These are phyloP conservation scores for Cylindroiulus punctatus DNA, from an alignment of 2,888 invertebrate species.

Conservation along the genomic window DNA sequence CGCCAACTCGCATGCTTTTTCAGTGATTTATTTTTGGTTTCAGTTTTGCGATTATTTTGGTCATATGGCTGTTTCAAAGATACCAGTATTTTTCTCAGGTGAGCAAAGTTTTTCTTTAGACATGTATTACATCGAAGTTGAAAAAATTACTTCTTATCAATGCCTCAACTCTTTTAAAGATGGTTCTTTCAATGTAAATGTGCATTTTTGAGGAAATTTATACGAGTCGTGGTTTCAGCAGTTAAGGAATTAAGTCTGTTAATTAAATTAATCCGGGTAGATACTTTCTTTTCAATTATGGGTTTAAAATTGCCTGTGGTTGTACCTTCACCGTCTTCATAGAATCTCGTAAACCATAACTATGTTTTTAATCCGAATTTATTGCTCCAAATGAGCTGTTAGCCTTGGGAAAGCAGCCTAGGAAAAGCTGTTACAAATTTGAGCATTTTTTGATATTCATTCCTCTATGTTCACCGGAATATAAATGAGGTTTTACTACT, in stretches of 20 bases:
- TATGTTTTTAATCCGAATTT: conserved; percentile 2
- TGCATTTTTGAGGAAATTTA: too few relatives aligned
- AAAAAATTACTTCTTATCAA: too few relatives aligned
- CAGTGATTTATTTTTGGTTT: conserved; percentile 33
- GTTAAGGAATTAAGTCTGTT: conserved; percentile 39
- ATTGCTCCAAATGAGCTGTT: background rate
- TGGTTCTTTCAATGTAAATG: too few relatives aligned
- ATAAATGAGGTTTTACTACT: conserved; percentile 5
- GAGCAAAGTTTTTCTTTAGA: background rate
- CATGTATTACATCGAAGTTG: background rate
- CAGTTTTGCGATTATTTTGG: conserved; percentile 53
- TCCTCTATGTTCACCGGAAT: background rate
- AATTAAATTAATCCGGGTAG: background rate
- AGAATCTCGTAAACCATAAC: background rate
- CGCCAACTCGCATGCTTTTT: background rate
- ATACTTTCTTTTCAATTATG: background rate
- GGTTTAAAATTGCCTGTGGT: background rate
- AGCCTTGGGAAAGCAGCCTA: background rate
- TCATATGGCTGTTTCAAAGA: conserved; percentile 57
- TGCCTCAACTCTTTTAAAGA: too few relatives aligned
- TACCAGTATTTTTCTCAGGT: conserved; percentile 56
- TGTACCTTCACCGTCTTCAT: background rate
- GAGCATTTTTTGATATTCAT: background rate
- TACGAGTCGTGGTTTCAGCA: background rate
- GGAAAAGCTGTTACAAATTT: conserved; percentile 6